A percentile compares a stretch with the other conserved stretches of the same genome.
phyloP scores from a whole-genome alignment of 2,113 vertebrate species.

The Benitochromis conjunctus region DNA sequence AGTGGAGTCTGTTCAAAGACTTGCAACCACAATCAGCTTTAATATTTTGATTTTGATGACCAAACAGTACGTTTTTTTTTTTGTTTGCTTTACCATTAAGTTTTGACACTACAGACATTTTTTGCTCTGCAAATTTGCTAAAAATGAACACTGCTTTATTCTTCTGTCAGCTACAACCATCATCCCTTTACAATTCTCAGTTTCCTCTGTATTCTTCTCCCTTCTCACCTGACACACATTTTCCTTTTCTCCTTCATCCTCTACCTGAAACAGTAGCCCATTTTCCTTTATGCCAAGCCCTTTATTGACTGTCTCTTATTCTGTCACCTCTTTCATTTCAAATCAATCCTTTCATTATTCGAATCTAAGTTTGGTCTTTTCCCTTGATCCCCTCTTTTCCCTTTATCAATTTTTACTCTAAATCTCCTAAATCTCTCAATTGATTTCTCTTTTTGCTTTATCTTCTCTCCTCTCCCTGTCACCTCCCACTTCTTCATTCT shows the following conservation, averaged over 20 bases:
- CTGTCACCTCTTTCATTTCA: neutral
- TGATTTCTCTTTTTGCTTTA: neutral
- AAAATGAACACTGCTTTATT: neutral
- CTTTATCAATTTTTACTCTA: neutral
- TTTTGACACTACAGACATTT: neutral
- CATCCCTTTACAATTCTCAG: neutral
- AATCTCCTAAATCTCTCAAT: neutral
- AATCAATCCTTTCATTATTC: constrained; percentile 26
- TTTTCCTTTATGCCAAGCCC: neutral
- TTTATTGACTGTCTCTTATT: neutral
- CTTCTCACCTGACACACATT: neutral
- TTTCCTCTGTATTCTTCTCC: neutral
- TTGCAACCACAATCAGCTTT: neutral
- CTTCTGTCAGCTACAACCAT: no score
- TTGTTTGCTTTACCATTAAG: neutral
- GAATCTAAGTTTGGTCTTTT: neutral
- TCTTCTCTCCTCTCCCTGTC: neutral
- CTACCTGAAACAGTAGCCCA: neutral
- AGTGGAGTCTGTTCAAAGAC: neutral
- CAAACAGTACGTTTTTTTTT: neutral
- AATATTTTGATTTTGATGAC: neutral
- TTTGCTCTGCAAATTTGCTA: neutral
- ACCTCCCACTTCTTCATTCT: neutral
- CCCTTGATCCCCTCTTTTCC: neutral
- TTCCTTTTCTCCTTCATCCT: neutral